These are phyloP conservation scores for Fundulus diaphanus DNA, from an alignment of 2,797 vertebrate genomes.

Conservation along the genomic window DNA sequence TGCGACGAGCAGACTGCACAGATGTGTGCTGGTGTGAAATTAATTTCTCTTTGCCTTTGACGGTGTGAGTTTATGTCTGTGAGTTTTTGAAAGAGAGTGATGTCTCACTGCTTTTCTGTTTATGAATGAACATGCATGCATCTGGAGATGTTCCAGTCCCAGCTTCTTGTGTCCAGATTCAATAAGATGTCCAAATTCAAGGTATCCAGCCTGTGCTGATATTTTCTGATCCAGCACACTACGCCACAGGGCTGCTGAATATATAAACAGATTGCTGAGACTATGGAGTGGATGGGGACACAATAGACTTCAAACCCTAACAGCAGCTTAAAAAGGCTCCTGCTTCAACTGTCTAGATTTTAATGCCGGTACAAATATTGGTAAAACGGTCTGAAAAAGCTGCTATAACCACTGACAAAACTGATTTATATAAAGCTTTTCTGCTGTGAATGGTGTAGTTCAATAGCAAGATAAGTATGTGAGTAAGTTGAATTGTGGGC, in stretches of 20 bases:
- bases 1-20: slow-evolving; percentile 68
- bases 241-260: background rate
- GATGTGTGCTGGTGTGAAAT: slow-evolving; percentile 49
- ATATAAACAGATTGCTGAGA: background rate
- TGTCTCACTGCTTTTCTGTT: slow-evolving; percentile 33
- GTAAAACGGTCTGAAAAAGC: background rate
- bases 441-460: background rate
- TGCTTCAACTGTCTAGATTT: background rate
- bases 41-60: slow-evolving; percentile 44
- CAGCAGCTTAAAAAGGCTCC: background rate
- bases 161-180: background rate
- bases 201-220: slow-evolving; percentile 51
- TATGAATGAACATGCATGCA: slow-evolving; percentile 23
- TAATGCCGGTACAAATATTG: background rate
- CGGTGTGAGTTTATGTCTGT: slow-evolving; percentile 18
- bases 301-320: background rate
- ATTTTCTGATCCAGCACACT: background rate
- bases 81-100: slow-evolving; percentile 45
- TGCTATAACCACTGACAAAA: background rate
- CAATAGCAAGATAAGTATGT: background rate
- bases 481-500: background rate
- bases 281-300: background rate
- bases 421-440: background rate
- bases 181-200: slow-evolving; percentile 69
- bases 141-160: slow-evolving; percentile 1